Evolutionary conservation across 2,113 vertebrate species (phyloP).

Genomic region (Coptodon bakossiorum): DNA sequence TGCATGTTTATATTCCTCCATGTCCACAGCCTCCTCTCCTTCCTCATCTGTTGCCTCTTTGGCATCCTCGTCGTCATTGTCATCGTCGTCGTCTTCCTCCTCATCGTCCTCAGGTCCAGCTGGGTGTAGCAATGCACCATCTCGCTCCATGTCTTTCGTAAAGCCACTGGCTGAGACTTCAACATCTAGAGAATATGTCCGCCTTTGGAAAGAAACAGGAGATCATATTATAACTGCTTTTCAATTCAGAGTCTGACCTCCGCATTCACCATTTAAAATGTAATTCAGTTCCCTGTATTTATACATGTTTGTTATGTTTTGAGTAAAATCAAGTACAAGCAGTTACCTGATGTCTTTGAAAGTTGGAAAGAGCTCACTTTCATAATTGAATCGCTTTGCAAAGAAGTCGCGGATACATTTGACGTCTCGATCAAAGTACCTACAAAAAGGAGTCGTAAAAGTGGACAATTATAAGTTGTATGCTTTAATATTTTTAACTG

Average conservation of each 20-base stretch:
- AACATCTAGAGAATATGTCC: conserved; percentile 80
- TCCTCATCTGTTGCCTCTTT: background rate
- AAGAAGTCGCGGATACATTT: conserved; percentile 93
- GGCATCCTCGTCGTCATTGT: conserved; percentile 44
- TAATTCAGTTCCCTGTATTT: background rate
- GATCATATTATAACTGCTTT: background rate
- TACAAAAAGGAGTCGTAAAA: conserved; percentile 22
- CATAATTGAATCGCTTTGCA: conserved; percentile 82
- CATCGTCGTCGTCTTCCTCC: background rate
- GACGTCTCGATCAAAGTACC: conserved; percentile 98
- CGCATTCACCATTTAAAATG: background rate
- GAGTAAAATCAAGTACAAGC: background rate
- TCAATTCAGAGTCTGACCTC: background rate
- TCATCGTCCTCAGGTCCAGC: conserved; percentile 68
- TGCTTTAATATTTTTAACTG: background rate
- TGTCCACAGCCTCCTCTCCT: conserved; percentile 36
- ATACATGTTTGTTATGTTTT: background rate
- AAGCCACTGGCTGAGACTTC: conserved; percentile 91
- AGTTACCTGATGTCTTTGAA: conserved; percentile 87
- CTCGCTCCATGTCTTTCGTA: conserved; percentile 82
- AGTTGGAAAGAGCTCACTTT: conserved; percentile 90
- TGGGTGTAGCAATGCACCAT: conserved; percentile 76
- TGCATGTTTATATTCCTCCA: conserved; percentile 71
- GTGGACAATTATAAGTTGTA: background rate
- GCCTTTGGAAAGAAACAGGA: conserved; percentile 58